These are phyloP conservation scores for Cordylochernes scorpioides DNA, from an alignment of 2,888 invertebrate genomes.

Conservation along the genomic window DNA sequence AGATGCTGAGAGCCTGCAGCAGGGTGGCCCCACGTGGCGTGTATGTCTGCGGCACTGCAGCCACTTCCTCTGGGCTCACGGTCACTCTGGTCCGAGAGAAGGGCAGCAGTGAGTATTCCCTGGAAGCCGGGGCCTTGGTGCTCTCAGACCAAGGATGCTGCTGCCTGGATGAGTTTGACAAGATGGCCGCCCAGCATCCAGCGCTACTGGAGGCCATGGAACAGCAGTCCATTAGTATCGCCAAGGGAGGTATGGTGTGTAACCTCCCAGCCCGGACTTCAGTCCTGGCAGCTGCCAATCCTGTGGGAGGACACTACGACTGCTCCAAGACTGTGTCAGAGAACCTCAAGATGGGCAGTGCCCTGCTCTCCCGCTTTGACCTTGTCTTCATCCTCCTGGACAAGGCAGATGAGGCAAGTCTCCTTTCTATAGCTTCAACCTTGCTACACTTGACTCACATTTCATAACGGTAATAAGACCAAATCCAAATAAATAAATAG, in stretches of 20 bases:
- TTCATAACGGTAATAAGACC: no score
- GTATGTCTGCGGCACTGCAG: slow-evolving; percentile 68
- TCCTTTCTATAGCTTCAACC: slow-evolving; percentile 6
- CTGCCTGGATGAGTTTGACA: slow-evolving; percentile 86
- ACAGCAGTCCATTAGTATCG: slow-evolving; percentile 63
- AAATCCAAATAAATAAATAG: no score
- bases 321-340: slow-evolving; percentile 59
- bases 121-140: slow-evolving; percentile 41
- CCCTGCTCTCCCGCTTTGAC: slow-evolving; percentile 70
- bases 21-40: slow-evolving; percentile 56
- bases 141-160: slow-evolving; percentile 43
- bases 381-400: slow-evolving; percentile 69
- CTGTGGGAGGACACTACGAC: slow-evolving; percentile 61
- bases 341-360: slow-evolving; percentile 58
- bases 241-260: slow-evolving; percentile 57
- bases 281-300: slow-evolving; percentile 76
- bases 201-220: slow-evolving; percentile 81
- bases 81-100: slow-evolving; percentile 44
- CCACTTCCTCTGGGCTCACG: slow-evolving; percentile 48
- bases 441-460: neutral
- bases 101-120: slow-evolving; percentile 34
- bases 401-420: slow-evolving; percentile 43
- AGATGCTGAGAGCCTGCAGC: slow-evolving; percentile 47
- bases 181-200: slow-evolving; percentile 50
- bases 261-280: slow-evolving; percentile 54